Conservation (phyloP, 2,888 invertebrate species). For the Lacanobia wlatinum region DNA sequence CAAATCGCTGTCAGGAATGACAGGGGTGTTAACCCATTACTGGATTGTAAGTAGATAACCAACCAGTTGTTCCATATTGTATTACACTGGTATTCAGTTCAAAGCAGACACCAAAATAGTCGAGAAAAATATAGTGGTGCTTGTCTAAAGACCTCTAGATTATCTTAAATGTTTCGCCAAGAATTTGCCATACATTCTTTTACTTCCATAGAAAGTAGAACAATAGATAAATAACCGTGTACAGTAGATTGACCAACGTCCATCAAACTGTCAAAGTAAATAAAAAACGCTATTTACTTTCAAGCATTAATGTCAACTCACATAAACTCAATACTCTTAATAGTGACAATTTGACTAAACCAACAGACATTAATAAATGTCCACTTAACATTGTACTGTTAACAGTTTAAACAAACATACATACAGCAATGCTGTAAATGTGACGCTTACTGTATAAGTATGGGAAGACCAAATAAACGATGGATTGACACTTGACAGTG, state of each 20-base stretch:
- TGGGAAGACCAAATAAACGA: no score
- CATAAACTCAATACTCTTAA: constrained; percentile 6
- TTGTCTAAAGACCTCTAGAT: no score
- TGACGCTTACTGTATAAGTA: background rate
- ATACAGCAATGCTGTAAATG: background rate
- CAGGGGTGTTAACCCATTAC: no score
- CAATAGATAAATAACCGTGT: background rate
- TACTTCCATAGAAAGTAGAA: background rate
- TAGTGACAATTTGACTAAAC: constrained; percentile 7
- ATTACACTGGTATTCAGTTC: no score
- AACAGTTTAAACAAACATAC: constrained; percentile 20
- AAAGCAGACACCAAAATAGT: no score
- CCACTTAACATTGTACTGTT: constrained; percentile 27
- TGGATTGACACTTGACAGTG: no score
- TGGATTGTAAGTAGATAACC: no score
- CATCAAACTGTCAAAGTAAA: background rate
- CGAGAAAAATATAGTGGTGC: no score
- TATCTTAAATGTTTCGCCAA: no score
- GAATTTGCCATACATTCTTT: no score
- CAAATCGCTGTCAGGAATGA: no score
- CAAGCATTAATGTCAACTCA: background rate
- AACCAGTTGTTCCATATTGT: no score
- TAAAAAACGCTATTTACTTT: constrained; percentile 3
- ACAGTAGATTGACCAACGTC: background rate
- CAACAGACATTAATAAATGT: constrained; percentile 16